These are phyloP conservation scores for Cephonodes hylas DNA, from an alignment of 2,888 invertebrate species.

Conservation along the genomic window DNA sequence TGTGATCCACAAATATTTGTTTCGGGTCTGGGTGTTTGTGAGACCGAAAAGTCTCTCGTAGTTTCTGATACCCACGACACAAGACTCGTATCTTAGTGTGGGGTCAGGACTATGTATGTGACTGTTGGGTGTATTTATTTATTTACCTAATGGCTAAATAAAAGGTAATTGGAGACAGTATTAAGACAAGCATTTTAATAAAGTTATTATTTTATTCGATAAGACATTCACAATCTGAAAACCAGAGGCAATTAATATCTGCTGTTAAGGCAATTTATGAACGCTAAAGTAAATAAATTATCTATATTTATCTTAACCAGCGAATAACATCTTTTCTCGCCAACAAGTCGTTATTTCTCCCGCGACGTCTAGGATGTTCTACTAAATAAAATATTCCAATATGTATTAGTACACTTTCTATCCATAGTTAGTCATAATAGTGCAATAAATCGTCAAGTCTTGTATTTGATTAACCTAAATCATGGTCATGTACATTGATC, in stretches of 20 bases:
- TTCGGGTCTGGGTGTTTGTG: no score
- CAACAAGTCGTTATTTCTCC: constrained; percentile 58
- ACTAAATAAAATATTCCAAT: constrained; percentile 50
- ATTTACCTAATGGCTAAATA: no score
- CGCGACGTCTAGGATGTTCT: constrained; percentile 41
- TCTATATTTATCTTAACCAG: constrained; percentile 62
- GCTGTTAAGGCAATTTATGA: constrained; percentile 72
- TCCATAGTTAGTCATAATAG: constrained; percentile 37
- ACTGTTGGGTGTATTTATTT: no score
- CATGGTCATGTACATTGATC: constrained; percentile 37
- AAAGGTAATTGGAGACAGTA: neutral
- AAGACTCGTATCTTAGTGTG: no score
- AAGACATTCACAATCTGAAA: constrained; percentile 76
- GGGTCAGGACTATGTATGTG: no score
- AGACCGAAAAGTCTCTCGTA: no score
- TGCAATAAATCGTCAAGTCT: constrained; percentile 54
- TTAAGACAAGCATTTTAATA: constrained; percentile 39
- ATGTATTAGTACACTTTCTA: constrained; percentile 42
- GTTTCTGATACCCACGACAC: no score
- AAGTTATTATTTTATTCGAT: constrained; percentile 76
- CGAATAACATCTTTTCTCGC: constrained; percentile 51
- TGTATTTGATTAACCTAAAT: constrained; percentile 56
- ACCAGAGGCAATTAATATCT: constrained; percentile 67
- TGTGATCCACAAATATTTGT: no score
- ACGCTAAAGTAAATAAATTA: constrained; percentile 74